Conservation (phyloP, 2,888 invertebrate genomes). For the Himalopsyche kuldschensis region DNA sequence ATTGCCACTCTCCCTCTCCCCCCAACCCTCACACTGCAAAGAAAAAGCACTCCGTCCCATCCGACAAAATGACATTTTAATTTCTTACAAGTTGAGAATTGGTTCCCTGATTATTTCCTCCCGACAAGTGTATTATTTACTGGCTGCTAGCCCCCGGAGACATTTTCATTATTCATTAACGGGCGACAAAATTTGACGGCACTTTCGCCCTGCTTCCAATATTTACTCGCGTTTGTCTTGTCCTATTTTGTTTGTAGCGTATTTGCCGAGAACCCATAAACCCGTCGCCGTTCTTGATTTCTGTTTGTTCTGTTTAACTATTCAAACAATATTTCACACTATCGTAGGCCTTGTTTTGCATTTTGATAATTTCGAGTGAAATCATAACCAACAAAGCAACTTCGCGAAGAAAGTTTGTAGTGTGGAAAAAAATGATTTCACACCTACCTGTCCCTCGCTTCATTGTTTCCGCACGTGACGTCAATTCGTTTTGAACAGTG, state of each 20-base stretch:
- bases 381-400: too few relatives aligned
- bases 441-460: too few relatives aligned
- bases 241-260: background rate
- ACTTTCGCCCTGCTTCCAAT: background rate
- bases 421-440: too few relatives aligned
- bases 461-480: too few relatives aligned
- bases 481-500: too few relatives aligned
- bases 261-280: background rate
- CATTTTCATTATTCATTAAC: background rate
- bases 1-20: background rate
- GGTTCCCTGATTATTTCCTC: slow-evolving; percentile 38
- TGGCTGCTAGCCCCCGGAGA: slow-evolving; percentile 19
- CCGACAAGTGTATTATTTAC: slow-evolving; percentile 40
- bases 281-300: background rate
- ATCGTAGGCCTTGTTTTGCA: too few relatives aligned
- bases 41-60: slow-evolving; percentile 4
- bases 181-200: background rate
- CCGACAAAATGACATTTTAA: slow-evolving; percentile 27
- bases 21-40: background rate
- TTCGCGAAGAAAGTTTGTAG: too few relatives aligned
- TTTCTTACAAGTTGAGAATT: slow-evolving; percentile 19
- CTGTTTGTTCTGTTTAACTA: background rate
- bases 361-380: too few relatives aligned
- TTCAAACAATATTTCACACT: background rate
- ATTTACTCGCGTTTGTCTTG: background rate